Conservation (phyloP, 1,140 invertebrate species). For the Antheraea pernyi region DNA sequence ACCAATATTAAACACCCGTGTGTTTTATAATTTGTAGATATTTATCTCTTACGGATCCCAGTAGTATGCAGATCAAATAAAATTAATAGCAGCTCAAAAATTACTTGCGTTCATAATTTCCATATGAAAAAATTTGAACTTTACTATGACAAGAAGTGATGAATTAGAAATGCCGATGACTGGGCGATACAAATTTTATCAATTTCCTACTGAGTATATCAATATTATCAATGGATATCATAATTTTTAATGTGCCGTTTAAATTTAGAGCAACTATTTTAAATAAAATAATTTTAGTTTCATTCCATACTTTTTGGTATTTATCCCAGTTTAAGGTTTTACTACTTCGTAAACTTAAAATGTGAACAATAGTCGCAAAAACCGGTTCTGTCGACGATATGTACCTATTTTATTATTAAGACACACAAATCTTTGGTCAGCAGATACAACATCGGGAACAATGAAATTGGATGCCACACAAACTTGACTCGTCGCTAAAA, state of each 20-base stretch:
- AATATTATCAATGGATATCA: background rate
- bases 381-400: slow-evolving; percentile 37
- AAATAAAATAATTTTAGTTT: slow-evolving; percentile 1
- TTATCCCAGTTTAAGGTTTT: background rate
- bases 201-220: background rate
- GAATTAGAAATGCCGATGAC: background rate
- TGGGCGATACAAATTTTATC: slow-evolving; percentile 2
- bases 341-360: slow-evolving; percentile 29
- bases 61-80: no score
- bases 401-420: slow-evolving; percentile 15
- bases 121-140: no score
- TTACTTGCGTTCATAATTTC: no score
- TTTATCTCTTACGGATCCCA: no score
- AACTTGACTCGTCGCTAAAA: slow-evolving; percentile 23
- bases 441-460: slow-evolving; percentile 9
- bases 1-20: no score
- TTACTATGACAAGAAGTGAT: background rate
- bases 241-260: background rate
- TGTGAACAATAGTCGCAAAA: slow-evolving; percentile 40
- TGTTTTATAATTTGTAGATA: no score
- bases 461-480: slow-evolving; percentile 1
- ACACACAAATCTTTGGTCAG: slow-evolving; percentile 16
- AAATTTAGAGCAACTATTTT: background rate
- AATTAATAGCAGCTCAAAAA: no score
- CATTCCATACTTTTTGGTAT: background rate